These are phyloP conservation scores for Psittacula echo DNA, from an alignment of 2,797 vertebrate species.

Conservation along the genomic window DNA sequence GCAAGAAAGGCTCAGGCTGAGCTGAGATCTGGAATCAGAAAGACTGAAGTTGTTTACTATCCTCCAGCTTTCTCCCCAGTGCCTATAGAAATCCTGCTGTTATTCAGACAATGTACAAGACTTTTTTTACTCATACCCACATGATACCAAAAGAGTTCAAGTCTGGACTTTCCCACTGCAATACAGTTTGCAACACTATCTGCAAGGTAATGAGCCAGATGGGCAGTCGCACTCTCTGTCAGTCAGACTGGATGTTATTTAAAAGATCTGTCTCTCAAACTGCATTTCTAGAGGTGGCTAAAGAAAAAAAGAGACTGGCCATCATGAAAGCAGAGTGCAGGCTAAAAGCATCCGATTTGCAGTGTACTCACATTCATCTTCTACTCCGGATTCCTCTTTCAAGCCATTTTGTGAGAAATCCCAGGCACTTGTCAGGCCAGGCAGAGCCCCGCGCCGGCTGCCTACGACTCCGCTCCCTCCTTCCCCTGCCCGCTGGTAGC, in stretches of 20 bases:
- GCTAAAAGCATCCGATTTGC: neutral
- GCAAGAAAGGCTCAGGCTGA: neutral
- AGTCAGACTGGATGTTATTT: neutral
- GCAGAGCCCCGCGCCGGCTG: conserved; percentile 18
- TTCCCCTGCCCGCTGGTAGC: conserved; percentile 65
- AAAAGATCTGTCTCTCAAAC: neutral
- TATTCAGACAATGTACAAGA: accelerated
- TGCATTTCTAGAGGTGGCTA: neutral
- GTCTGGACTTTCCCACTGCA: neutral
- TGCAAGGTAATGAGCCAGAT: neutral
- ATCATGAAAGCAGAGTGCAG: neutral
- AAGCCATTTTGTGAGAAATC: conserved; percentile 77
- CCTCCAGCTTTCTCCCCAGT: neutral
- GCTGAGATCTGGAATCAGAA: neutral
- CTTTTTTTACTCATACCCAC: neutral
- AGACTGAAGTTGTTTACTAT: neutral
- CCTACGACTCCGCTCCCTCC: conserved; percentile 71
- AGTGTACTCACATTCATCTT: conserved; percentile 83
- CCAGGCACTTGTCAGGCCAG: conserved; percentile 58
- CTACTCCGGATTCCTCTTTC: conserved; percentile 71
- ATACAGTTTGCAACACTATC: neutral
- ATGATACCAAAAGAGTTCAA: neutral
- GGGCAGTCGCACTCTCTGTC: neutral
- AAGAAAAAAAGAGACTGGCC: neutral
- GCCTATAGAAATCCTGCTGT: neutral